phyloP scores from a whole-genome alignment of 2,113 vertebrate genomes.

The Chloroceryle aenea region DNA sequence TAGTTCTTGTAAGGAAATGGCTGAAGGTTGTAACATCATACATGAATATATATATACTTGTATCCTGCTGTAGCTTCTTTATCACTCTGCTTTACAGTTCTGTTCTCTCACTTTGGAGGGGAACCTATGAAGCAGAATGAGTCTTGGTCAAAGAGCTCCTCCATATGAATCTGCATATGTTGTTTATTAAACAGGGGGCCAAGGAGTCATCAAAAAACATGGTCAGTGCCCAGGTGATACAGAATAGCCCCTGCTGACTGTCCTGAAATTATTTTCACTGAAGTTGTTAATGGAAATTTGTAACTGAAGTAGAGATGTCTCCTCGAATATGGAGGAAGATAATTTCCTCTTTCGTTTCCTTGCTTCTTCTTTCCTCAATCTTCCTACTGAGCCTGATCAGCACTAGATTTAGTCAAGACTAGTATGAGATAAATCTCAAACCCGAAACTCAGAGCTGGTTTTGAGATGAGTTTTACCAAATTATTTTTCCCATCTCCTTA shows the following conservation, averaged over 20 bases:
- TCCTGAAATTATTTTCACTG: neutral
- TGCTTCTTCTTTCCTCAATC: neutral
- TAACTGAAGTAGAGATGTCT: neutral
- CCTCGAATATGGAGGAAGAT: neutral
- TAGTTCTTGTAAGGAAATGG: neutral
- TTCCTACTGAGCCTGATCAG: neutral
- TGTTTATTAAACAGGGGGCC: neutral
- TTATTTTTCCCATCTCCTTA: neutral
- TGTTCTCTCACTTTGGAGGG: neutral
- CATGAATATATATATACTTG: neutral
- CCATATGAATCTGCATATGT: neutral
- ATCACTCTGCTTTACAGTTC: neutral
- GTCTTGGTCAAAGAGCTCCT: neutral
- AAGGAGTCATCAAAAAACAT: rapidly evolving
- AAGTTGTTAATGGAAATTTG: neutral
- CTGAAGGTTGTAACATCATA: neutral
- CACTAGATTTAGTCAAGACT: neutral
- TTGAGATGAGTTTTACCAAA: neutral
- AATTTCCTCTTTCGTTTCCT: neutral
- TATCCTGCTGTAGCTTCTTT: neutral
- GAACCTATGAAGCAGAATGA: neutral
- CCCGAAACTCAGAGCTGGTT: neutral
- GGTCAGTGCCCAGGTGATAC: neutral
- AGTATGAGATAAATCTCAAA: neutral
- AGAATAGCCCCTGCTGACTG: neutral